These are phyloP conservation scores for Phragmatobia fuliginosa DNA, from an alignment of 2,888 invertebrate genomes.

Conservation along the genomic window DNA sequence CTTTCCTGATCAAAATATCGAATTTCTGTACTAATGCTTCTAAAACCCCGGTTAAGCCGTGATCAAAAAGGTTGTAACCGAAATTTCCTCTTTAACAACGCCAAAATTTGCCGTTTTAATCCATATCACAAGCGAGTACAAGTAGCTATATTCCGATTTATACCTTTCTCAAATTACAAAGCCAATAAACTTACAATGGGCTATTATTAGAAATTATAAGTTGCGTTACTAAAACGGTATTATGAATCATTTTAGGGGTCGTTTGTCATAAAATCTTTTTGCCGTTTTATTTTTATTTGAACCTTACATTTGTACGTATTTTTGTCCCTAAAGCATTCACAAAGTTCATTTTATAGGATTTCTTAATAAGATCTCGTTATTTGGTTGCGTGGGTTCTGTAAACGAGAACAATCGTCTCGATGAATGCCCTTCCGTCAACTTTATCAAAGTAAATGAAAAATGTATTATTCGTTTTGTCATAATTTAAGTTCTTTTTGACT, in stretches of 20 bases:
- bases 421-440: constrained; percentile 2
- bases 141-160: neutral
- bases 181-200: constrained; percentile 4
- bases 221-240: constrained; percentile 2
- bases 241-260: constrained; percentile 7
- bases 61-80: neutral
- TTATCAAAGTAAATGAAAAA: constrained; percentile 8
- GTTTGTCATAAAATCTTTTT: constrained; percentile 17
- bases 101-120: neutral
- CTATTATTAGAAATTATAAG: neutral
- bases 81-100: neutral
- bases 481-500: neutral
- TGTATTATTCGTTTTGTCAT: neutral
- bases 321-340: constrained; percentile 12
- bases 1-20: too few species aligned
- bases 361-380: constrained; percentile 20
- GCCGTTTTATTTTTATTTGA: constrained; percentile 19
- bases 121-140: neutral
- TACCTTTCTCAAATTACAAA: constrained; percentile 10
- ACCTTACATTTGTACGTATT: constrained; percentile 5
- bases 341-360: constrained; percentile 31
- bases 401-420: constrained; percentile 5
- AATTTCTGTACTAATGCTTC: too few species aligned
- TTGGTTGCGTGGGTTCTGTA: neutral
- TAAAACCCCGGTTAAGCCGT: too few species aligned